Evolutionary conservation across 2,888 invertebrate species (phyloP).

Genomic region (Polydrusus pterygomalis): DNA sequence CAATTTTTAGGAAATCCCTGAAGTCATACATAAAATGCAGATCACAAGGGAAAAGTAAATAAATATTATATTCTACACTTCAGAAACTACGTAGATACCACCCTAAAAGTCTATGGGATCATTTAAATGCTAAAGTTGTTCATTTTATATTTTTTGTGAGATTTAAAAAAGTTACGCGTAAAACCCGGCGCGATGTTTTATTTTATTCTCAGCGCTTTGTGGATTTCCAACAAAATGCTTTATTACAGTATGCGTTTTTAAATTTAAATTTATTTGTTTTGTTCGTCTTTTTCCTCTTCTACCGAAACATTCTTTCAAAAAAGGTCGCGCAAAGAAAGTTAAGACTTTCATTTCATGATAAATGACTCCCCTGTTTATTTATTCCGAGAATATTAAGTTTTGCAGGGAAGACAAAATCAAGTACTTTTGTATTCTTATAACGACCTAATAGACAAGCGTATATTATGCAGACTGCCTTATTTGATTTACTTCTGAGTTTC

Average conservation of each 20-base stretch:
- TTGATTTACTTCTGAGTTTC: conserved; percentile 16
- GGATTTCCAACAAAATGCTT: conserved; percentile 26
- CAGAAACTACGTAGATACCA: conserved; percentile 24
- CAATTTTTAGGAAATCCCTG: conserved; percentile 26
- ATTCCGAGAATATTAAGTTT: conserved; percentile 26
- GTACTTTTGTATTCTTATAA: conserved; percentile 24
- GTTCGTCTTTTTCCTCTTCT: conserved; percentile 14
- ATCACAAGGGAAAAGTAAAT: conserved; percentile 42
- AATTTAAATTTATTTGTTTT: conserved; percentile 33
- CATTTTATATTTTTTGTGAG: conserved; percentile 33
- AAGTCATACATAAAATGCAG: conserved; percentile 41
- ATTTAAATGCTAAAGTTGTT: conserved; percentile 40
- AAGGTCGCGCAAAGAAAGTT: conserved; percentile 26
- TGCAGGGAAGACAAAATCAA: conserved; percentile 18
- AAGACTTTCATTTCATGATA: conserved; percentile 30
- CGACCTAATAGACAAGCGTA: conserved; percentile 26
- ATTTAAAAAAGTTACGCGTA: conserved; percentile 32
- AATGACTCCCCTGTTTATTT: conserved; percentile 28
- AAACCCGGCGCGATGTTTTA: conserved; percentile 29
- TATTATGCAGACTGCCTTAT: conserved; percentile 17
- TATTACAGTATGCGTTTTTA: conserved; percentile 31
- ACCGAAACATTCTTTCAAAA: conserved; percentile 22
- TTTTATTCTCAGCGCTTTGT: conserved; percentile 31
- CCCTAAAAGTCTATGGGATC: conserved; percentile 39
- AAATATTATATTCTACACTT: conserved; percentile 37